phyloP scores from a whole-genome alignment of 1,140 invertebrate genomes.

The Ectropis grisescens region DNA sequence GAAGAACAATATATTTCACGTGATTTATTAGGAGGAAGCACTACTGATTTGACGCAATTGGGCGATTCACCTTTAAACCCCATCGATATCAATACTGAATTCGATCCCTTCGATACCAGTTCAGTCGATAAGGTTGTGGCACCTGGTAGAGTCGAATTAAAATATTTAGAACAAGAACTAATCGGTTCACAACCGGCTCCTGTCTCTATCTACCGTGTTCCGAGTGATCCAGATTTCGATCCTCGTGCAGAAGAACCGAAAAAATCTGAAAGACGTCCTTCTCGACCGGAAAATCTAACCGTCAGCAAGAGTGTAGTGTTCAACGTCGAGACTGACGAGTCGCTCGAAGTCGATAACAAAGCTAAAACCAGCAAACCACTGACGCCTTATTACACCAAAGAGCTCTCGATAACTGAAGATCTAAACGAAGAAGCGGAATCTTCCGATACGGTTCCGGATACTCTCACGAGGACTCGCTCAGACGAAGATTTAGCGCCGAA shows the following conservation, averaged over 20 bases:
- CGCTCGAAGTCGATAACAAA: conserved; percentile 37
- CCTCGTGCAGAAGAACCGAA: conserved; percentile 73
- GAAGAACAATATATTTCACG: conserved; percentile 42
- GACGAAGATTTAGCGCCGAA: conserved; percentile 72
- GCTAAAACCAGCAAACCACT: conserved; percentile 74
- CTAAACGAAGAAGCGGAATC: conserved; percentile 57
- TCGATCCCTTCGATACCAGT: conserved; percentile 90
- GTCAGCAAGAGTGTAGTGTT: conserved; percentile 81
- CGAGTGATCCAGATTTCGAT: conserved; percentile 82
- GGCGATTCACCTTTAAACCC: conserved; percentile 79
- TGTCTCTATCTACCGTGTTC: conserved; percentile 58
- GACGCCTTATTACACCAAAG: conserved; percentile 82
- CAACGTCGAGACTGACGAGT: conserved; percentile 60
- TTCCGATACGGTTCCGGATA: conserved; percentile 71
- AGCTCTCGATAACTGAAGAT: conserved; percentile 71
- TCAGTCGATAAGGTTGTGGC: conserved; percentile 77
- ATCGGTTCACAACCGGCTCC: conserved; percentile 61
- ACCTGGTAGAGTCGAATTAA: conserved; percentile 83
- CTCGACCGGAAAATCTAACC: conserved; percentile 72
- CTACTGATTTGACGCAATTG: conserved; percentile 81
- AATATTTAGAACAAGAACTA: conserved; percentile 83
- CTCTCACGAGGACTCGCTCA: conserved; percentile 60
- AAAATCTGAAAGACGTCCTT: conserved; percentile 60
- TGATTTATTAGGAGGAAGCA: conserved; percentile 82
- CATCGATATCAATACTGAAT: conserved; percentile 72